Percentiles rank a stretch among this genome's conserved stretches.
Conservation (phyloP, 1,140 invertebrate species). For the Cardiocondyla obscurior region DNA sequence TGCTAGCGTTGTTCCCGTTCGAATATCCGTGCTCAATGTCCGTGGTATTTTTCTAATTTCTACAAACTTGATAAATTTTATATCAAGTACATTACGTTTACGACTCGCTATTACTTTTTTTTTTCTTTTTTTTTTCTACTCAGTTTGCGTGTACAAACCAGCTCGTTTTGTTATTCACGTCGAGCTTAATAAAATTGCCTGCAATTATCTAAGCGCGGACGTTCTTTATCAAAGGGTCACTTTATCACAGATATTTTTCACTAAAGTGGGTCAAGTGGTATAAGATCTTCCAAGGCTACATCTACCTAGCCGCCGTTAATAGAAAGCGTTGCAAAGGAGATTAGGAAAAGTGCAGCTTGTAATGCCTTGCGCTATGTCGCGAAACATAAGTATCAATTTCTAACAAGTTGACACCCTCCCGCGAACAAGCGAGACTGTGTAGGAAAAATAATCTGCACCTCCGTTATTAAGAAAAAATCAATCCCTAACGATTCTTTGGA, state of each 20-base stretch:
- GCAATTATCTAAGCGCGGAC: neutral
- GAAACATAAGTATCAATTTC: conserved; percentile 3
- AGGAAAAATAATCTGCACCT: neutral
- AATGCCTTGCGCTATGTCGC: neutral
- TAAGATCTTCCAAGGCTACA: neutral
- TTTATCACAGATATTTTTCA: conserved; percentile 20
- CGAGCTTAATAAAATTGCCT: neutral
- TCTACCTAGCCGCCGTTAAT: neutral
- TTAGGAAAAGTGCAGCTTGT: neutral
- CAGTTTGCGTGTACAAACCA: neutral
- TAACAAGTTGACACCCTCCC: neutral
- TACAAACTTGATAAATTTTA: too few species aligned
- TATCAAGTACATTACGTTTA: too few species aligned
- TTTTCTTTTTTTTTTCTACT: too few species aligned
- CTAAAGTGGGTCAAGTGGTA: conserved; percentile 30
- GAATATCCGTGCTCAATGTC: too few species aligned
- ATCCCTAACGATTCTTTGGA: neutral
- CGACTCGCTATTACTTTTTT: too few species aligned
- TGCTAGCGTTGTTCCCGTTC: too few species aligned
- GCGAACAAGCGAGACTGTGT: neutral
- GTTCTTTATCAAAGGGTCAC: conserved; percentile 4
- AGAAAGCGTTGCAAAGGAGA: neutral
- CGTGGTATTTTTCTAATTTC: too few species aligned
- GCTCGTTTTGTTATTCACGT: neutral
- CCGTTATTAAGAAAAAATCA: neutral